Evolutionary conservation across 2,113 vertebrate genomes (phyloP).

Genomic region (Xiphias gladius): DNA sequence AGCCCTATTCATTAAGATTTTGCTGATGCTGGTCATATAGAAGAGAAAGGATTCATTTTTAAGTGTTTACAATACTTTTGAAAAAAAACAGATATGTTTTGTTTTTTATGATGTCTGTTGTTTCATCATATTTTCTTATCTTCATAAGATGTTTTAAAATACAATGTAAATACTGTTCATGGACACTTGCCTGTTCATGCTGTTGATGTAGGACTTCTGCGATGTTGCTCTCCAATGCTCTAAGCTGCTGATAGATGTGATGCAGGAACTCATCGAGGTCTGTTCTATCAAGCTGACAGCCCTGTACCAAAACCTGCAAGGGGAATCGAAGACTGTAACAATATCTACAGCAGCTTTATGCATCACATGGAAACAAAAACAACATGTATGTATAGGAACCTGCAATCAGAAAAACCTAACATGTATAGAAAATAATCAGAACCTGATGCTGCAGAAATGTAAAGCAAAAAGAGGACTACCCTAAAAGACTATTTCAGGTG

Average conservation of each 20-base stretch:
- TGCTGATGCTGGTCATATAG: background rate
- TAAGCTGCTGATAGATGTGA: constrained; percentile 92
- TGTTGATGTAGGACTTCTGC: constrained; percentile 94
- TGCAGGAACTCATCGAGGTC: constrained; percentile 90
- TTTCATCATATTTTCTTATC: background rate
- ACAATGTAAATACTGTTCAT: background rate
- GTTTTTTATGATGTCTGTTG: background rate
- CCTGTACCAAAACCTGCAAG: constrained; percentile 94
- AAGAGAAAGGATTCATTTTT: background rate
- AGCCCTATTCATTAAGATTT: background rate
- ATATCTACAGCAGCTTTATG: background rate
- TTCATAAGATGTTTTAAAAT: background rate
- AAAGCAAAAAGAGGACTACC: background rate
- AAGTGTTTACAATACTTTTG: background rate
- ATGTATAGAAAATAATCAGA: background rate
- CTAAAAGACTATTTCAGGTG: background rate
- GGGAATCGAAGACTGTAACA: background rate
- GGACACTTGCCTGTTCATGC: constrained; percentile 87
- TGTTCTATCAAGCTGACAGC: constrained; percentile 91
- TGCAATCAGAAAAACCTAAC: background rate
- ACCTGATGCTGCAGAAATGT: background rate
- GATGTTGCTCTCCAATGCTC: constrained; percentile 94
- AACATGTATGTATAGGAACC: background rate
- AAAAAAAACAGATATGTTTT: too few relatives aligned
- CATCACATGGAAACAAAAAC: background rate